phyloP scores from a whole-genome alignment of 2,797 vertebrate species.

The Catharus ustulatus region DNA sequence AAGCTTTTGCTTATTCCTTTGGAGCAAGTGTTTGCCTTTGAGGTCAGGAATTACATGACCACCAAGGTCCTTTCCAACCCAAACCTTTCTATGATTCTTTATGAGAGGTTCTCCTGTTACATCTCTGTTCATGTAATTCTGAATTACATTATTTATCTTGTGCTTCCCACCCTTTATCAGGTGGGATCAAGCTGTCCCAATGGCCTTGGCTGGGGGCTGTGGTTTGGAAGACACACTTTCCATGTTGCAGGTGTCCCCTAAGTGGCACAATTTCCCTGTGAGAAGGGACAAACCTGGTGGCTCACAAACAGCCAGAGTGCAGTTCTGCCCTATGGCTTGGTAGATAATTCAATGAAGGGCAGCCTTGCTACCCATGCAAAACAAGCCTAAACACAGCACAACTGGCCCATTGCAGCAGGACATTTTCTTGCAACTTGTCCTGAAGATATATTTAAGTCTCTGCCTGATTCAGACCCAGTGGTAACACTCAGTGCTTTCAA shows the following conservation, averaged over 20 bases:
- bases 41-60: not conserved
- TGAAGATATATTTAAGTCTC: slow-evolving; percentile 34
- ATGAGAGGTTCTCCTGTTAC: not conserved
- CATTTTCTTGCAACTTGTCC: slow-evolving; percentile 17
- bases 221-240: not conserved
- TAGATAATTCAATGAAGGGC: not conserved
- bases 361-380: not conserved
- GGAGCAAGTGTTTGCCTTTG: not conserved
- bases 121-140: not conserved
- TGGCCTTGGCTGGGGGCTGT: not conserved
- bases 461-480: slow-evolving; percentile 13
- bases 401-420: not conserved
- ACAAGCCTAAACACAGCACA: not conserved
- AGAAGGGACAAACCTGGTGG: not conserved
- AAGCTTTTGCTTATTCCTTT: not conserved
- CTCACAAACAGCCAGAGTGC: not conserved
- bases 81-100: not conserved
- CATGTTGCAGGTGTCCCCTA: not conserved
- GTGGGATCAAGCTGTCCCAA: not conserved
- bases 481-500: slow-evolving; percentile 57
- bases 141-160: not conserved
- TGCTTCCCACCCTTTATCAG: not conserved
- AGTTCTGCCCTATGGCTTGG: not conserved
- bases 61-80: not conserved
- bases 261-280: not conserved